Evolutionary conservation across 2,888 invertebrate species (phyloP), one percentile per base, ranked within the genome.

Genomic region (Xiphydria camelus): DNA sequence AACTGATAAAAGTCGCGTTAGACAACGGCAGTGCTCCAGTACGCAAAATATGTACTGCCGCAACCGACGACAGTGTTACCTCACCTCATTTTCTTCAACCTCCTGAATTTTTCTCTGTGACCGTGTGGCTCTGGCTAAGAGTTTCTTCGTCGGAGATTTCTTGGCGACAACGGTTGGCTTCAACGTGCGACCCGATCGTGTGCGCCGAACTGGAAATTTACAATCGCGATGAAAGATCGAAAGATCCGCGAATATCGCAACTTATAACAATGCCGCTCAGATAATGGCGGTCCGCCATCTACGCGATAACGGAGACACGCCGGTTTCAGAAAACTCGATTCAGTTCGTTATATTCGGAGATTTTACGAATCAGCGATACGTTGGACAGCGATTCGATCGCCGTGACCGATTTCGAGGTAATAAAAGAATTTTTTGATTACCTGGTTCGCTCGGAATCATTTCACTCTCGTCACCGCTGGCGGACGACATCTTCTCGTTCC

Each of bases 111-210:
- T 70, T 36, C 52, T 69, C 10, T 61, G 54, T 1, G 60, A 62
- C 33, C 66, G 59, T 15, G 70, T 68, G 1, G 66, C 61, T 37
- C 67, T 63, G 5, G 69, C 61, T 4, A 61, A 36, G 15, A 64
- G 47, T 38, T 72, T 74, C 48, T 71, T 73, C 1, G 50, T 61
- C 2, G 73, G 67, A 10, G 73, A 57, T 46, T 71, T 73, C 47
- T 68, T 73, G 1, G 56, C 57, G 7, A 60, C 55, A 2, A 63
- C 61, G 4, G 65, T 41, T 20, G 63, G 45, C 23, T 70, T 70
- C 4, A 78, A 69, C 2, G 77, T 60, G 55, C 83, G 77, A 9
- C 82, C 80, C 1, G 84, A 83, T 36, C 84, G 79, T 12, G 83
- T 83, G 25, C 82, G 78, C 37, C 83, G 76, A 22, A 78, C 83